Evolutionary conservation across 1,140 invertebrate genomes (phyloP).

Genomic region (Parapsyche elsis): DNA sequence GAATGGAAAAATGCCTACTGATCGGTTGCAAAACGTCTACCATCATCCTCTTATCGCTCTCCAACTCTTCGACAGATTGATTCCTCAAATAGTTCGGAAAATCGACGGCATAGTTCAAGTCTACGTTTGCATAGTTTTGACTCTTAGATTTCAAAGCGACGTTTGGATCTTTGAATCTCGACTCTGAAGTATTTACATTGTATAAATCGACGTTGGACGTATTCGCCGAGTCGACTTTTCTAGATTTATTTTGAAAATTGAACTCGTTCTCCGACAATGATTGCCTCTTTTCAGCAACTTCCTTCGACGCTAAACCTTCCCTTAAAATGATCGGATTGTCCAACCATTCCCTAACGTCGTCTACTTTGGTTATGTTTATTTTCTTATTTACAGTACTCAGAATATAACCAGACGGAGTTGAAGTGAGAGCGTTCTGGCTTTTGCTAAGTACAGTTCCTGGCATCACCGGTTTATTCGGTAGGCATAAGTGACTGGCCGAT

Average conservation of each 20-base stretch:
- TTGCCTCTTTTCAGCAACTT: conserved; percentile 51
- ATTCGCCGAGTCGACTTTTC: conserved; percentile 56
- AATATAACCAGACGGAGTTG: conserved; percentile 62
- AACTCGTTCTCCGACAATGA: conserved; percentile 45
- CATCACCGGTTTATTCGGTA: conserved; percentile 53
- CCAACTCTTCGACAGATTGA: conserved; percentile 65
- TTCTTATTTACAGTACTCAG: conserved; percentile 59
- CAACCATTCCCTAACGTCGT: conserved; percentile 64
- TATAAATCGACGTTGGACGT: conserved; percentile 8
- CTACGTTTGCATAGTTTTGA: conserved; percentile 45
- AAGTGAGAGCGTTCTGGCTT: conserved; percentile 56
- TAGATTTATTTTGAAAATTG: conserved; percentile 55
- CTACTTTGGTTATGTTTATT: conserved; percentile 63
- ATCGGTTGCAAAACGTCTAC: conserved; percentile 57
- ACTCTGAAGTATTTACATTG: neutral
- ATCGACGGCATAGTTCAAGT: conserved; percentile 14
- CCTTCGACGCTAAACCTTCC: conserved; percentile 49
- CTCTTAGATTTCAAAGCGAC: conserved; percentile 54
- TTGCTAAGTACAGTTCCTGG: conserved; percentile 55
- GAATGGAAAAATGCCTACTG: conserved; percentile 62
- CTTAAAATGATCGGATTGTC: conserved; percentile 61
- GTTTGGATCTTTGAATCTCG: conserved; percentile 49
- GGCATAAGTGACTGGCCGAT: conserved; percentile 60
- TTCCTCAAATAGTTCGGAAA: conserved; percentile 63
- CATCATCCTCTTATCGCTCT: conserved; percentile 59